These are phyloP conservation scores for Hippocampus comes DNA, from an alignment of 2,113 vertebrate genomes.

Conservation along the genomic window DNA sequence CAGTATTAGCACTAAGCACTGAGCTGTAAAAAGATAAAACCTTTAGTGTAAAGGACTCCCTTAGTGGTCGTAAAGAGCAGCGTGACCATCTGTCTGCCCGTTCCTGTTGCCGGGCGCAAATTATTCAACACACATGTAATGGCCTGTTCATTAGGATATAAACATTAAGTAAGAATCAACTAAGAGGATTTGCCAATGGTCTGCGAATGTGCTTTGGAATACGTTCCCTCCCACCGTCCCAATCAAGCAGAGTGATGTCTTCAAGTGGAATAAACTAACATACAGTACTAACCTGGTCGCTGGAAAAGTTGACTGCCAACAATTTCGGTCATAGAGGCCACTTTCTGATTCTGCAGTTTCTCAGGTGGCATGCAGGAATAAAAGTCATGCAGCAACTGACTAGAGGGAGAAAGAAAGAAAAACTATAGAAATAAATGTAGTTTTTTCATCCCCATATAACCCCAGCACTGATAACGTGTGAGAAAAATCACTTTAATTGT, in stretches of 20 bases:
- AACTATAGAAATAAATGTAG: not conserved
- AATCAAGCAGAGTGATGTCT: not conserved
- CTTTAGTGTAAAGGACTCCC: constrained; percentile 23
- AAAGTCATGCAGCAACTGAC: constrained; percentile 90
- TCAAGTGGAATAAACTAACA: not conserved
- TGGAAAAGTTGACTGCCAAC: constrained; percentile 89
- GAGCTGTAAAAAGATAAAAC: constrained; percentile 32
- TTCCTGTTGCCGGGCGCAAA: constrained; percentile 9
- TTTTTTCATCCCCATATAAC: no score
- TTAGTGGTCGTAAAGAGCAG: constrained; percentile 29
- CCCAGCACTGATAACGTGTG: no score
- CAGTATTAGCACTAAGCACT: constrained; percentile 23
- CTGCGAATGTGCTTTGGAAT: not conserved
- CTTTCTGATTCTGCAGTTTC: constrained; percentile 92
- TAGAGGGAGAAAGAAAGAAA: constrained; percentile 49
- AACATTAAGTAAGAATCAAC: constrained; percentile 26
- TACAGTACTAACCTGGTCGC: constrained; percentile 79
- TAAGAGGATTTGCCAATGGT: constrained; percentile 21
- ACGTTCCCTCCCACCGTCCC: not conserved
- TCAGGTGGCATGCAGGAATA: constrained; percentile 89
- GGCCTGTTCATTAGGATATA: constrained; percentile 36
- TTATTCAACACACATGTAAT: constrained; percentile 27
- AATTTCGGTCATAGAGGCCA: constrained; percentile 93
- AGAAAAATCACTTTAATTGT: not conserved
- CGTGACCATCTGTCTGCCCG: constrained; percentile 19